Base-by-base conservation (phyloP, 1,140 invertebrate species). In the Chrysomallon squamiferum region DNA sequence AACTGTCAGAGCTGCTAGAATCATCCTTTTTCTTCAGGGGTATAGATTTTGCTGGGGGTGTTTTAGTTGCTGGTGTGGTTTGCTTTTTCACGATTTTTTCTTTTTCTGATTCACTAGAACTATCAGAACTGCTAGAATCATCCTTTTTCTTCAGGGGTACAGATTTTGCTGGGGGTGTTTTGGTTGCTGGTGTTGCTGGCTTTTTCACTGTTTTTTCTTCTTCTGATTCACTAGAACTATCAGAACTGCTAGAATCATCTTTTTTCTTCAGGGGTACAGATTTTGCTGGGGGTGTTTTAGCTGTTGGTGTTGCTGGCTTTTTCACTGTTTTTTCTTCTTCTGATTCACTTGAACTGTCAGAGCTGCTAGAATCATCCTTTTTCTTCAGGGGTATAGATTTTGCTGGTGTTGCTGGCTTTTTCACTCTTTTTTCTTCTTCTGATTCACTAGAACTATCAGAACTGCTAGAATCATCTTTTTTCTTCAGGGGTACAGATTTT, bases 291-390 rank as follows among this genome's bases (percentile, higher is more conserved):
- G 35, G 35, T 38, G 35, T 38, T 38, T 38, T 38, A 7, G 35
- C 35, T 7, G 35, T 5, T 7, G 35, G 5, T 38, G 35, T 15
- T 7, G n/a, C n/a, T n/a, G n/a, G n/a, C n/a, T n/a, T n/a, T n/a
- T n/a, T n/a, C n/a, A n/a, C n/a, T n/a, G n/a, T n/a, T n/a, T n/a
- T 43, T 50, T 59, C 68, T 61, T 59, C 68, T 70, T 29, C 33
- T 49, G 43, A 29, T 6, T 38, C 35, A 38, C 5, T 38, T 38
- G 35, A 45, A 52, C 29, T 35, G 43, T 68, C 20, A 52, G 22
- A 3, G n/a, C n/a, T n/a, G 11, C n/a, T 38, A 25, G 20, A 57
- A 49, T 6, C n/a, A 38, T 32, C 54, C 56, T 54, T 54, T 56
- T 35, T 29, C 47, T 27, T 32, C 47, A 20, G 13, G 47, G 15